phyloP scores from a whole-genome alignment of 2,797 vertebrate genomes.

The Oreonectes daqikongensis region DNA sequence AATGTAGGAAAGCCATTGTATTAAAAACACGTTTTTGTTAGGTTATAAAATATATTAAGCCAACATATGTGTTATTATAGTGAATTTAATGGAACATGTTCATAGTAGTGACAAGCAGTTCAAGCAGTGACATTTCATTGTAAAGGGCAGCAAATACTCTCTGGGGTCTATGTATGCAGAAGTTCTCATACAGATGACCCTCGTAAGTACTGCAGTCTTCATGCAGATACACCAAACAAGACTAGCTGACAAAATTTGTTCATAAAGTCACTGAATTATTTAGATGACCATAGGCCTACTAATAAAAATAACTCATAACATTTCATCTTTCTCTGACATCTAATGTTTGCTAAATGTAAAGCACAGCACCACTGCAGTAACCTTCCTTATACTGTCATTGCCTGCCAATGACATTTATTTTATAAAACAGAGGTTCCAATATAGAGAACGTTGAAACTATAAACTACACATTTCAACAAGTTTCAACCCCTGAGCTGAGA shows the following conservation, averaged over 20 bases:
- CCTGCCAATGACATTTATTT: background rate
- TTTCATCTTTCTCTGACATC: slow-evolving; percentile 5
- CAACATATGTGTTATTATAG: no score
- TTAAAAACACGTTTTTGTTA: no score
- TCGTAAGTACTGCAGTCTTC: background rate
- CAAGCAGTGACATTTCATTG: background rate
- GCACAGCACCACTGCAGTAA: background rate
- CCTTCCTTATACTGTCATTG: background rate
- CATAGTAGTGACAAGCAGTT: no score
- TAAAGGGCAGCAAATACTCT: background rate
- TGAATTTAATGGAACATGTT: no score
- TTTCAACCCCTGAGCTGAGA: background rate
- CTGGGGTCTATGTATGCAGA: background rate
- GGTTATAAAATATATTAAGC: no score
- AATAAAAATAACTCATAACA: slow-evolving; percentile 39
- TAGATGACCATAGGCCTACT: slow-evolving; percentile 16
- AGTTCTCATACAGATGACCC: background rate
- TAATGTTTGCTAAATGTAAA: no score
- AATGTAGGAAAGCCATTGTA: no score
- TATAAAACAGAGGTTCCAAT: background rate
- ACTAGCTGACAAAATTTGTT: slow-evolving; percentile 17
- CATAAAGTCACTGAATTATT: slow-evolving; percentile 45
- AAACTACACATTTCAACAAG: background rate
- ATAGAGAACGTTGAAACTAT: no score
- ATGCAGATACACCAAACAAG: background rate